Conservation (phyloP, 2,888 invertebrate species). For the Apotomis betuletana region DNA sequence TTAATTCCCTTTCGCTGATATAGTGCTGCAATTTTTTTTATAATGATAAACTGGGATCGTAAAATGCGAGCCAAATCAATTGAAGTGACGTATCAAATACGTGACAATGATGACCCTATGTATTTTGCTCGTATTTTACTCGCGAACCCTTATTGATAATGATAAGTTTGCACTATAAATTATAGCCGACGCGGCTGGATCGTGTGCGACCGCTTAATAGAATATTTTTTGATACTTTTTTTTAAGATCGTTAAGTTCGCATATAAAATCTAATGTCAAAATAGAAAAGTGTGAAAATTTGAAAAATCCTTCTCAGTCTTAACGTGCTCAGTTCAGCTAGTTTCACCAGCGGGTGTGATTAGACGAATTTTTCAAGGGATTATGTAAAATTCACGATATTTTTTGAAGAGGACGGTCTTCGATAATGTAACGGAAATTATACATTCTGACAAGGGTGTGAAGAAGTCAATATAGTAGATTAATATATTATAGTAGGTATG, state of each 20-base stretch:
- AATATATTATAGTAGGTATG: neutral
- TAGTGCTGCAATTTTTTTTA: no score
- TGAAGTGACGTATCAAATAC: no score
- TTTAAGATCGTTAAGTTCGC: slow-evolving; percentile 45
- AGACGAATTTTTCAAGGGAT: slow-evolving; percentile 30
- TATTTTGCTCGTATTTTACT: no score
- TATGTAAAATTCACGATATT: slow-evolving; percentile 40
- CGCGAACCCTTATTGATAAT: no score
- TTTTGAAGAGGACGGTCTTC: slow-evolving; percentile 56
- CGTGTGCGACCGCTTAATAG: slow-evolving; percentile 15
- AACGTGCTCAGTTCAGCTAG: slow-evolving; percentile 64
- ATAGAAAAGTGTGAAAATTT: slow-evolving; percentile 75
- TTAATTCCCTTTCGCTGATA: no score
- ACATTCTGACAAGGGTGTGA: slow-evolving; percentile 4
- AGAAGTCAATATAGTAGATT: neutral
- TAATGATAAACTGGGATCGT: no score
- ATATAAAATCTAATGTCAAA: slow-evolving; percentile 62
- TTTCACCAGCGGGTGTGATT: slow-evolving; percentile 49
- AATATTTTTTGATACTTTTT: slow-evolving; percentile 3
- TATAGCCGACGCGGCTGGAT: neutral
- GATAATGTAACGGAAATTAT: slow-evolving; percentile 42
- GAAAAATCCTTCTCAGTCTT: slow-evolving; percentile 76
- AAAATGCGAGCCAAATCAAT: no score
- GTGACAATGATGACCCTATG: no score
- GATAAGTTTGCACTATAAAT: no score